phyloP scores from a whole-genome alignment of 2,888 invertebrate genomes.

The Theretra japonica region DNA sequence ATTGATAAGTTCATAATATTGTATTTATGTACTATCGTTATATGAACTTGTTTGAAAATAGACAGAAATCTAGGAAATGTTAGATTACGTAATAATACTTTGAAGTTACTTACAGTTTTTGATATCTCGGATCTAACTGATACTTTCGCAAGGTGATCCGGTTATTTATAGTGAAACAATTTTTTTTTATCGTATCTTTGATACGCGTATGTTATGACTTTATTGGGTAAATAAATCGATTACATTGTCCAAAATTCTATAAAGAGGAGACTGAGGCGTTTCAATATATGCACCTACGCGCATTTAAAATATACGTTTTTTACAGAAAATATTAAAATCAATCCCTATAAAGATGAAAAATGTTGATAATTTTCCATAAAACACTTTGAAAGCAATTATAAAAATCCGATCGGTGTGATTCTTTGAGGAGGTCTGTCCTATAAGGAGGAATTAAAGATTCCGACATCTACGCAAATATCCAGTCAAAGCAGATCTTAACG shows the following conservation, averaged over 20 bases:
- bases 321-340: too few species aligned
- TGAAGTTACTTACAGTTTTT: conserved; percentile 37
- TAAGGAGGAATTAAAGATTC: too few species aligned
- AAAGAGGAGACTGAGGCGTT: background rate
- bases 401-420: too few species aligned
- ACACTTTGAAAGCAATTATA: too few species aligned
- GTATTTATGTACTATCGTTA: too few species aligned
- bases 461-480: too few species aligned
- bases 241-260: background rate
- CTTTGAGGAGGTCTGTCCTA: too few species aligned
- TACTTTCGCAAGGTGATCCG: conserved; percentile 28
- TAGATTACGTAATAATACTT: conserved; percentile 3
- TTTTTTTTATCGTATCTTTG: conserved; percentile 39
- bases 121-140: conserved; percentile 40
- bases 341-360: too few species aligned
- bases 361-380: too few species aligned
- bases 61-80: background rate
- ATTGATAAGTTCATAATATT: background rate
- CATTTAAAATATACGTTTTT: too few species aligned
- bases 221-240: conserved; percentile 41
- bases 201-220: conserved; percentile 37
- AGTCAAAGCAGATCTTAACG: too few species aligned
- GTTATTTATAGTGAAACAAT: conserved; percentile 31
- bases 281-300: too few species aligned
- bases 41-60: background rate